A percentile compares a stretch with the other conserved stretches of the same genome.
Evolutionary conservation across 2,113 vertebrate species (phyloP).

Genomic region (Orthonyx spaldingii): DNA sequence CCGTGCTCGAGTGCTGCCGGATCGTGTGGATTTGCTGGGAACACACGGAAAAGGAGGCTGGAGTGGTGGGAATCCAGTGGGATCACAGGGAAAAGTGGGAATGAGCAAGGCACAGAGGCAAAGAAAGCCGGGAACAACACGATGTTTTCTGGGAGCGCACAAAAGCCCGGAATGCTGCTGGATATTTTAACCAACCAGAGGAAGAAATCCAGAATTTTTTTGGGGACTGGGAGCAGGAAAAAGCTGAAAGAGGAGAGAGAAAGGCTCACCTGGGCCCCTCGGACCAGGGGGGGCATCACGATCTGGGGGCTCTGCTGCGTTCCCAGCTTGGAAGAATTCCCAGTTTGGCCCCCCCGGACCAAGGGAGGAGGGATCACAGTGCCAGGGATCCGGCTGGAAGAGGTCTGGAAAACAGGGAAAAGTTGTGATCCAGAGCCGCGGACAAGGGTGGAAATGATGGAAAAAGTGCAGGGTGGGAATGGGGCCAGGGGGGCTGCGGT

Average conservation of each 20-base stretch:
- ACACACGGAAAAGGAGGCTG: neutral
- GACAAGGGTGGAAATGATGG: neutral
- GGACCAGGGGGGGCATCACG: constrained; percentile 91
- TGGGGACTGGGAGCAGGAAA: too few species aligned
- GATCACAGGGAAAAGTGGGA: neutral
- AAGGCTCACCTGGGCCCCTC: constrained; percentile 87
- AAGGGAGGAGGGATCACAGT: constrained; percentile 92
- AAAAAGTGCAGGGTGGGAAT: neutral
- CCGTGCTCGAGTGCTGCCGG: constrained; percentile 88
- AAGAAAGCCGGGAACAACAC: neutral
- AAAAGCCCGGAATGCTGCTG: too few species aligned
- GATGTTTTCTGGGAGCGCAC: too few species aligned
- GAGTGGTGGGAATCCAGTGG: too few species aligned
- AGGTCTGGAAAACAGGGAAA: constrained; percentile 49
- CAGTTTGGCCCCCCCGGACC: constrained; percentile 89
- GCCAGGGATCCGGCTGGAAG: constrained; percentile 81
- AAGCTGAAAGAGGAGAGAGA: too few species aligned
- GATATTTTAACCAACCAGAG: accelerated
- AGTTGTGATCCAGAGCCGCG: neutral
- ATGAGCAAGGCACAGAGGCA: neutral
- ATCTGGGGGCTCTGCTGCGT: constrained; percentile 84
- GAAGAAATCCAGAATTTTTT: neutral
- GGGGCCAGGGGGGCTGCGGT: neutral
- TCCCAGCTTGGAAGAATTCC: constrained; percentile 83
- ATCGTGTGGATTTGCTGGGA: constrained; percentile 91